A percentile compares a stretch with the other conserved stretches of the same genome.
Evolutionary conservation across 1,140 invertebrate species (phyloP).

Genomic region (Trichonephila inaurata): DNA sequence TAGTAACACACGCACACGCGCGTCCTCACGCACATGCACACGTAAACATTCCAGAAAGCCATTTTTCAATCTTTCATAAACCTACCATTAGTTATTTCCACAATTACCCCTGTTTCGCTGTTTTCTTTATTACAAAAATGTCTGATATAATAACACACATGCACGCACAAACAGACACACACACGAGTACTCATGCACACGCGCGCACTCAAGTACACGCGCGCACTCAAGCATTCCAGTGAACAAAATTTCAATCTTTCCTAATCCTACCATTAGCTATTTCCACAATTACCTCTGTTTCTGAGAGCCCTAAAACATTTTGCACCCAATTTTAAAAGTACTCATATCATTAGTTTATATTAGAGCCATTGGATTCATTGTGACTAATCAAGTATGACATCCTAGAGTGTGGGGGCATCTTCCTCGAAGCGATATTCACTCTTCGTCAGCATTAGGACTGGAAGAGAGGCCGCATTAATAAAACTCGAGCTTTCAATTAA

Average conservation of each 20-base stretch:
- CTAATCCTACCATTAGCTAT: not conserved
- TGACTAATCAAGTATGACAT: slow-evolving; percentile 1
- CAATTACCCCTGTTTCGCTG: not conserved
- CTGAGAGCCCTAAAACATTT: not conserved
- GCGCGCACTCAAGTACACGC: too few species aligned
- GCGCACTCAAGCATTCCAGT: not conserved
- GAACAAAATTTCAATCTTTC: not conserved
- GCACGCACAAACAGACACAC: too few species aligned
- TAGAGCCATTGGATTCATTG: not conserved
- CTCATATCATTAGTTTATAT: slow-evolving; percentile 40
- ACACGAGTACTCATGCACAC: too few species aligned
- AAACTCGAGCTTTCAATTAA: slow-evolving; percentile 67
- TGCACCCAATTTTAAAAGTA: slow-evolving; percentile 28
- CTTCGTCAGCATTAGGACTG: not conserved
- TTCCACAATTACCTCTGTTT: not conserved
- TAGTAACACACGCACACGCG: not conserved
- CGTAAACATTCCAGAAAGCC: not conserved
- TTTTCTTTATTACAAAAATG: too few species aligned
- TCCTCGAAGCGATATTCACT: not conserved
- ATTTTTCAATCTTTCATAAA: not conserved
- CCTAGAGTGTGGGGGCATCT: not conserved
- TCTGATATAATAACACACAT: too few species aligned
- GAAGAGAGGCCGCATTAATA: slow-evolving; percentile 58
- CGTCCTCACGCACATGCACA: too few species aligned
- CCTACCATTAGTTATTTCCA: not conserved